Evolutionary conservation across 2,113 vertebrate species (phyloP), one percentile per base, ranked within the genome.

Genomic region (Channa argus): DNA sequence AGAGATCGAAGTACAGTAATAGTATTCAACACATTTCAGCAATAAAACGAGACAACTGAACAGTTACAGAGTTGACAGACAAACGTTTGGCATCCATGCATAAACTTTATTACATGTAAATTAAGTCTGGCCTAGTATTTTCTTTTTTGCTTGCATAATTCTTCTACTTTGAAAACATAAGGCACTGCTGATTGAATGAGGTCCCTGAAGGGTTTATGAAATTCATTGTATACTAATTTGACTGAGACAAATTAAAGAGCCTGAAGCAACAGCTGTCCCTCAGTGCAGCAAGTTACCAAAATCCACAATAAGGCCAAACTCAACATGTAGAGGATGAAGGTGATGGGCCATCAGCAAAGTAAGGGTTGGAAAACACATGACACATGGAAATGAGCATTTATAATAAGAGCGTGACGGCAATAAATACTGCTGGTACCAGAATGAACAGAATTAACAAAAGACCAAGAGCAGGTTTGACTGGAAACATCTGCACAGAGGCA

Each of bases 161-260:
- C 61, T 53, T 67, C 70, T 64, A 63, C 61, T 82, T 80, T 72
- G 41, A 80, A 86, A 88, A 70, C 80, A 77, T 79, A 76, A 75
- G 68, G 74, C 70, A 71, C 66, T 53, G 4, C 63, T 79, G 86
- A 91, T 71, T 83, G 76, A 86, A 80, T 65, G 71, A 74, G 63
- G 71, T 46, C 58, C 72, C 74, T 74, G 3, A 43, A 86, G 75
- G 74, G 43, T 63, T 86, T 73, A 73, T 69, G 74, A 82, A 87
- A 83, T 69, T 66, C 65, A 85, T 72, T 84, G 85, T 86, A 71
- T 80, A 82, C 73, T 88, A 89, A 91, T 87, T 80, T 80, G 63
- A 84, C 80, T 79, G 33, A 8, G 51, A 84, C 72, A 90, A 85
- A 89, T 87, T 83, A 79, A 86, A 71, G 73, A 45, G 87, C 85